Base-by-base conservation (phyloP, 2,888 invertebrate species). In the Cryptus armator region DNA sequence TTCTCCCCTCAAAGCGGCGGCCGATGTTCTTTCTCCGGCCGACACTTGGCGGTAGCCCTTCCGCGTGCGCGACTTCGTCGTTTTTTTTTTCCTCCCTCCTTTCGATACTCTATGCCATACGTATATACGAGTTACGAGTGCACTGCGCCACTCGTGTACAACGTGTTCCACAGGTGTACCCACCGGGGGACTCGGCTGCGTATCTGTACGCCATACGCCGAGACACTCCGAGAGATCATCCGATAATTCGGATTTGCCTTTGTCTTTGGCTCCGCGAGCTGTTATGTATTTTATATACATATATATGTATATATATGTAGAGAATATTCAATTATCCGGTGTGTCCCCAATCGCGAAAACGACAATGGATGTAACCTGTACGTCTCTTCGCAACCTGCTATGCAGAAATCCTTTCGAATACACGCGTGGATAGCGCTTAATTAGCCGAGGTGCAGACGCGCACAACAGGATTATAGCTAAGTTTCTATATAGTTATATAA, bases 11-110 rank as follows among this genome's bases (percentile, higher is more conserved):
- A 9, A 12, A 44, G 64, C 66, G 62, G 56, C 62, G 66, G 56
- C 75, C 64, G 79, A 83, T 80, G 83, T 75, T 75, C 79, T 75
- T 83, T 76, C 68, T 62, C 79, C 79, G 70, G 37, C 24, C 24
- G 46, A 70, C 75, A 75, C 75, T 83, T 56, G 46, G 56, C 19
- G 6, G 70, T 53, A 64, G 56, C 75, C 75, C 64, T 75, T 70
- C 56, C 53, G 44, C 53, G 29, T 24, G 70, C 70, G 62, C 62
- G 74, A 51, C 37, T 37, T 7, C 7, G 51, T 66, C 67, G 14
- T 24, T 44, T 44, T 24, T 44, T 44, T 77, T 56, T 56, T 59
- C 14, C 62, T 72, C 43, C 19, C 68, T 59, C 14, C 62, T 72
- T 43, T 43, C 68, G 56, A 24, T 56, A 1, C 7, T 37, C 37